A percentile compares a stretch with the other conserved stretches of the same genome.
These are phyloP conservation scores for Clamator glandarius DNA, from an alignment of 2,797 vertebrate genomes.

Conservation along the genomic window DNA sequence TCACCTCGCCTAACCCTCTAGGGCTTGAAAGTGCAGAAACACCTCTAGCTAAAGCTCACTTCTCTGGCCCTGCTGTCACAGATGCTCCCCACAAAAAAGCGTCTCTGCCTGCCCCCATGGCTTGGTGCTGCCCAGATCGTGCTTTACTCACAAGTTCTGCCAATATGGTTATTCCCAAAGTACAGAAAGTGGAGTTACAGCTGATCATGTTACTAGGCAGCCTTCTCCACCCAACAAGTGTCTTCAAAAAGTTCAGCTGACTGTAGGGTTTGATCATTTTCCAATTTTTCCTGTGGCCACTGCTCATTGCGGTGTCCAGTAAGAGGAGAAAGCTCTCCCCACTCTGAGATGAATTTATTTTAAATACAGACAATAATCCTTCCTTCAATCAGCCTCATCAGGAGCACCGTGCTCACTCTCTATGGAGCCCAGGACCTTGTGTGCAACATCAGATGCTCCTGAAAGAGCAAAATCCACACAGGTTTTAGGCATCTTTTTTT, in stretches of 20 bases:
- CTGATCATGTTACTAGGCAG: neutral
- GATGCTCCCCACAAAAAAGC: neutral
- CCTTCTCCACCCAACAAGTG: neutral
- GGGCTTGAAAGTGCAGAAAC: neutral
- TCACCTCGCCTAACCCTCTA: fast-evolving
- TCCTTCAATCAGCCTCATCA: fast-evolving
- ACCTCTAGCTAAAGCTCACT: neutral
- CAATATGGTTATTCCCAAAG: neutral
- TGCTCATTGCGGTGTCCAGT: neutral
- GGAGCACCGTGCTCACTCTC: neutral
- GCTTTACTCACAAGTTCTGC: neutral
- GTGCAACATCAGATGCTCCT: neutral
- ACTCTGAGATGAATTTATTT: neutral
- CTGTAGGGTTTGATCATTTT: neutral
- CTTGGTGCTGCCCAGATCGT: neutral
- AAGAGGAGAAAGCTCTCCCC: neutral
- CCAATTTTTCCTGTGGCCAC: neutral
- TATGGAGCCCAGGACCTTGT: fast-evolving
- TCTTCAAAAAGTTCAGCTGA: neutral
- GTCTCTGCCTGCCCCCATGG: neutral
- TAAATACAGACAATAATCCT: neutral
- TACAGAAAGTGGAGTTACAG: neutral
- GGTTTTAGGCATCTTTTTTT: neutral
- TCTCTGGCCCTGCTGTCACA: neutral
- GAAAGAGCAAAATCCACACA: neutral